Conservation (phyloP, 2,888 invertebrate species). For the Calliopum simillimum region DNA sequence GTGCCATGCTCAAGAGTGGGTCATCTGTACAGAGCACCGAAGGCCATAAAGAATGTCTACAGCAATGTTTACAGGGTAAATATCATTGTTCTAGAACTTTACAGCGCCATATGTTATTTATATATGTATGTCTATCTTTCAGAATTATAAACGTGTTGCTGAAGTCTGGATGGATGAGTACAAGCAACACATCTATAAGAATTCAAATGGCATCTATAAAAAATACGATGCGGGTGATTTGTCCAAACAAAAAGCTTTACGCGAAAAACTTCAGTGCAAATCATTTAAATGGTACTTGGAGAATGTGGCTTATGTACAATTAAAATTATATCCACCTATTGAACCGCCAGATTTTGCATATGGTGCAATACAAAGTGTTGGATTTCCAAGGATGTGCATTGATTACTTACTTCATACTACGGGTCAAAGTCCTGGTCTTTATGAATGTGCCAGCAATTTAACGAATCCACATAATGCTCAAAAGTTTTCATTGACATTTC, state of each 20-base stretch:
- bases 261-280: constrained; percentile 84
- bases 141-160: constrained; percentile 94
- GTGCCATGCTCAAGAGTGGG: constrained; percentile 94
- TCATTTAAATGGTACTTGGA: constrained; percentile 97
- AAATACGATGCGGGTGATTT: constrained; percentile 85
- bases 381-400: constrained; percentile 75
- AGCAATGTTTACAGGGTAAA: no score
- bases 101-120: no score
- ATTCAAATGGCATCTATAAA: constrained; percentile 80
- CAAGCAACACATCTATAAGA: constrained; percentile 84
- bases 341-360: constrained; percentile 86
- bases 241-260: constrained; percentile 79
- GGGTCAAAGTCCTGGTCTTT: constrained; percentile 63
- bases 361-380: constrained; percentile 80
- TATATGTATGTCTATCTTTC: no score
- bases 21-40: constrained; percentile 84
- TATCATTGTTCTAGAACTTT: no score
- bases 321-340: constrained; percentile 87
- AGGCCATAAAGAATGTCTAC: no score
- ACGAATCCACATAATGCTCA: constrained; percentile 60
- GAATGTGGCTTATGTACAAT: constrained; percentile 90
- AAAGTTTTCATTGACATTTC: constrained; percentile 65
- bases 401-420: constrained; percentile 73
- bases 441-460: constrained; percentile 58
- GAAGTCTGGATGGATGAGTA: constrained; percentile 99